These are phyloP conservation scores for Oenanthe oenanthe DNA, from an alignment of 2,113 vertebrate genomes.

Conservation along the genomic window DNA sequence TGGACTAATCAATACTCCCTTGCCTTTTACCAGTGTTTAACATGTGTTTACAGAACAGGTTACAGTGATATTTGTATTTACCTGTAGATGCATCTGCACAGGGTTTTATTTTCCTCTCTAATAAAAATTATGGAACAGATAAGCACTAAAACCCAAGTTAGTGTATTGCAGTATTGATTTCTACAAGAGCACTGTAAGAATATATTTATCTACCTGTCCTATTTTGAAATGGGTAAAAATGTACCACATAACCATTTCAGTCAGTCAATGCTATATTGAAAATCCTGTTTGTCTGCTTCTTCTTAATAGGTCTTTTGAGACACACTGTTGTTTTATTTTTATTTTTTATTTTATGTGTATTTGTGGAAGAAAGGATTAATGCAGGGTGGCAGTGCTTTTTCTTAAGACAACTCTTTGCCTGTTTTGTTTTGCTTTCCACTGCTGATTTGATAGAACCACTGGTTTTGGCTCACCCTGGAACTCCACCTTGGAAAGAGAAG, in stretches of 20 bases:
- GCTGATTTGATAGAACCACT: not conserved
- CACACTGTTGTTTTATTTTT: not conserved
- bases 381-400: not conserved
- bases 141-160: not conserved
- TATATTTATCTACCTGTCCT: slow-evolving; percentile 31
- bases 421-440: not conserved
- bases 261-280: not conserved
- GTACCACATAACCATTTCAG: not conserved
- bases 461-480: not conserved
- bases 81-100: not conserved
- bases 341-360: not conserved
- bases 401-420: not conserved
- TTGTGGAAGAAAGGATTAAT: not conserved
- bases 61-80: not conserved
- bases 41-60: not conserved
- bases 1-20: slow-evolving; percentile 4
- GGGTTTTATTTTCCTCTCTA: not conserved
- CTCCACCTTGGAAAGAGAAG: not conserved
- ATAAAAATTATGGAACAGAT: slow-evolving; percentile 37
- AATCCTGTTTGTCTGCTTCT: not conserved
- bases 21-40: not conserved
- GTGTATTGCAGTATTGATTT: slow-evolving; percentile 41
- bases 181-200: not conserved
- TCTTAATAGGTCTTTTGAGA: not conserved
- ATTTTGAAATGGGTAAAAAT: slow-evolving; percentile 45